Percentiles rank a stretch among this genome's conserved stretches.
These are phyloP conservation scores for Palythoa grandis DNA, from an alignment of 92 coral and sea anemone species.

Conservation along the genomic window DNA sequence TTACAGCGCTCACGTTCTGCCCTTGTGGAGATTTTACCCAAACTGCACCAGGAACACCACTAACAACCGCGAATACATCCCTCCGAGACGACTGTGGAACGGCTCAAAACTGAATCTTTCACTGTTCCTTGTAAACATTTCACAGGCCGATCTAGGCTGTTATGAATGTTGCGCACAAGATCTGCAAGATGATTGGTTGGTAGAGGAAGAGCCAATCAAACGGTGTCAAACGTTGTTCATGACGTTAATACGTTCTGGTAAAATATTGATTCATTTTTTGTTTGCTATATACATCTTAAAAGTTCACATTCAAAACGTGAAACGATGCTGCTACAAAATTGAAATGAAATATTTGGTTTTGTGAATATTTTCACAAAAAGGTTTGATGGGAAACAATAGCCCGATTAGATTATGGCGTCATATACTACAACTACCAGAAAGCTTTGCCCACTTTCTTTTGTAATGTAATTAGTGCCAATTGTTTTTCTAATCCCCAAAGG, in stretches of 20 bases:
- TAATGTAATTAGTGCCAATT: too few relatives aligned
- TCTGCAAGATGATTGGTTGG: neutral
- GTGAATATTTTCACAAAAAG: too few relatives aligned
- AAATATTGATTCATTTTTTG: too few relatives aligned
- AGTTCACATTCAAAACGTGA: too few relatives aligned
- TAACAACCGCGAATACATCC: neutral
- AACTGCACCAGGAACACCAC: slow-evolving; percentile 10
- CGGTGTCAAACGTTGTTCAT: neutral
- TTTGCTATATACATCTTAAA: too few relatives aligned
- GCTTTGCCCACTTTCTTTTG: too few relatives aligned
- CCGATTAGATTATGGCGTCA: too few relatives aligned
- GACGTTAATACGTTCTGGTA: neutral
- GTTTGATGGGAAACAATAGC: too few relatives aligned
- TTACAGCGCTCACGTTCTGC: neutral
- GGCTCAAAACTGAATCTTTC: slow-evolving; percentile 3
- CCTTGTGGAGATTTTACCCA: slow-evolving; percentile 16
- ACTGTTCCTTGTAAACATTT: slow-evolving; percentile 2
- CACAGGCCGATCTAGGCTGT: slow-evolving; percentile 12
- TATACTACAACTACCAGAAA: too few relatives aligned
- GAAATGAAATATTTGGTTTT: too few relatives aligned
- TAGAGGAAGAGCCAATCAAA: neutral
- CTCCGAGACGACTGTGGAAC: neutral
- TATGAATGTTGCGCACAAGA: slow-evolving; percentile 19
- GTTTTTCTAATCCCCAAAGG: too few relatives aligned
- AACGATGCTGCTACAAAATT: too few relatives aligned